phyloP scores from a whole-genome alignment of 1,140 invertebrate species.

The Lepidurus arcticus region DNA sequence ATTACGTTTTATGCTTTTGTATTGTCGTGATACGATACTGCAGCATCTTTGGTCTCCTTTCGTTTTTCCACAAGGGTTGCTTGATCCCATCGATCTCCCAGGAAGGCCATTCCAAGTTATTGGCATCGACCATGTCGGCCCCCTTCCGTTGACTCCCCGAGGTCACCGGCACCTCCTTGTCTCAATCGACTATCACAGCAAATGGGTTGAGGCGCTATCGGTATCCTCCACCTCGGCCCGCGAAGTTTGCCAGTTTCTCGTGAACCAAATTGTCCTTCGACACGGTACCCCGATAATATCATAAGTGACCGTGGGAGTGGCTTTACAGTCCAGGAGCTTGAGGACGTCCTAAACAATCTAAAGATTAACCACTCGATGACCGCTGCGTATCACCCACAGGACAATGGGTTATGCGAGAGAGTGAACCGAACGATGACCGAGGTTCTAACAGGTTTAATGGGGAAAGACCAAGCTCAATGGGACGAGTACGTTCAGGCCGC shows the following conservation, averaged over 20 bases:
- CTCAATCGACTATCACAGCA: constrained; percentile 40
- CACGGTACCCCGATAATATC: constrained; percentile 36
- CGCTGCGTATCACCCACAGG: constrained; percentile 28
- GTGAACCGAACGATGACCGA: constrained; percentile 35
- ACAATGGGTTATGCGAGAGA: constrained; percentile 38
- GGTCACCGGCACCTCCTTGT: constrained; percentile 41
- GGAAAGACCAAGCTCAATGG: constrained; percentile 44
- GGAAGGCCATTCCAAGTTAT: constrained; percentile 38
- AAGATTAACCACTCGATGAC: constrained; percentile 30
- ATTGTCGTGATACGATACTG: no score
- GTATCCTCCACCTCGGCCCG: constrained; percentile 37
- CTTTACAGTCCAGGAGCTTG: constrained; percentile 34
- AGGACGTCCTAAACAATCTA: constrained; percentile 20
- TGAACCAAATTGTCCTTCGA: constrained; percentile 36
- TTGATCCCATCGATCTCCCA: constrained; percentile 32
- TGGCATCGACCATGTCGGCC: constrained; percentile 42
- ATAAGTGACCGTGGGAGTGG: constrained; percentile 36
- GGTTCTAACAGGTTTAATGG: constrained; percentile 39
- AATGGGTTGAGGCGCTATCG: constrained; percentile 39
- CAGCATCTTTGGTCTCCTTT: no score
- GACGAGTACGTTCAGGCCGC: constrained; percentile 40
- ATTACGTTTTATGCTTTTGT: no score
- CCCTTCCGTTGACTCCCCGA: constrained; percentile 36
- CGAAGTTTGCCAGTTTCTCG: constrained; percentile 39
- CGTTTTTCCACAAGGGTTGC: background rate